Evolutionary conservation across 92 coral and sea anemone species (phyloP), one percentile per base, ranked within the genome.

Genomic region (Paragorgia papillata): DNA sequence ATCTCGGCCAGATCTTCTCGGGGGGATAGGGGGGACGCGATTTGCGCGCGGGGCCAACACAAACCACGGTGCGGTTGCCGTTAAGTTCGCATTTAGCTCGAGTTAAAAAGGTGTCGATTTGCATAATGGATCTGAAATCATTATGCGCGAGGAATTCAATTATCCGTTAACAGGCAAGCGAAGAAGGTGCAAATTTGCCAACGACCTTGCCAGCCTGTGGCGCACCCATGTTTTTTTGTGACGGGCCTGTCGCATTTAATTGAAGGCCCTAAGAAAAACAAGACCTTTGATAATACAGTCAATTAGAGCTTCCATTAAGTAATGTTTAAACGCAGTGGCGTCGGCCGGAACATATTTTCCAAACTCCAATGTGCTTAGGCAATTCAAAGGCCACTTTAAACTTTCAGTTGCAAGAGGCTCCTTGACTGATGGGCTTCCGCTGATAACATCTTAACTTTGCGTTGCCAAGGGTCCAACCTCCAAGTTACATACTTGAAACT

Each of bases 81-180:
- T 37, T 37, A 34, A 48, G 31, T 48, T 13, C 75, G 54, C 50
- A 29, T 68, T 68, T 90, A 90, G 86, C 92, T 88, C 85, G 82
- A 80, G 88, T 80, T 90, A 79, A 85, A 82, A 83, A 92, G 88
- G 93, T 92, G 97, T 88, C 96, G 87, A 92, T 92, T 92, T 88
- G 83, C 87, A 83, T 93, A 90, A 93, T 93, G 90, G 91, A 87
- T 91, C 84, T 67, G 43, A 90, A 92, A 93, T 93, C 83, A 90
- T 93, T 96, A 92, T 30, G 9, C 84, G 84, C 76, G 83, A 85
- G 97, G 97, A 90, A 93, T 93, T 93, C 97, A 91, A 93, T 93
- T 93, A 90, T 89, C 83, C 80, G 78, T 79, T 75, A 88, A 80
- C 59, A 68, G 75, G 17, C 15, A 37, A 15, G 53, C 53, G n/a